Evolutionary conservation across 2,888 invertebrate species (phyloP), one percentile per base, ranked within the genome.

Genomic region (Acleris literana): DNA sequence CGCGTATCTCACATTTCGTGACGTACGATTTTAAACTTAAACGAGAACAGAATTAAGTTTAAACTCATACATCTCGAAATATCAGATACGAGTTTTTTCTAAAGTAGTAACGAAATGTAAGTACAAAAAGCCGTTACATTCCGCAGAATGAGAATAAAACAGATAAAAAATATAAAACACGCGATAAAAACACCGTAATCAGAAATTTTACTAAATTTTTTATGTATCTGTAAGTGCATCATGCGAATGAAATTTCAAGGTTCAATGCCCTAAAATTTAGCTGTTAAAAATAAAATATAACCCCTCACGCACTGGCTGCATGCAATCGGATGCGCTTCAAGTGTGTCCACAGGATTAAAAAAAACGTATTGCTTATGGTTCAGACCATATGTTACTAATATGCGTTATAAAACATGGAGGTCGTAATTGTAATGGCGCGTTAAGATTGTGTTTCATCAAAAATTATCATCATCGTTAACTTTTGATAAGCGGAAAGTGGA

Each of bases 241-340:
- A 70, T 69, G 63, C 60, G 16, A 49, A 58, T 60, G 59, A 63
- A 44, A 63, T 69, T 66, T 61, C 51, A 43, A 62, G 53, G 70
- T 72, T 72, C 69, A 69, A 63, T 49, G 65, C n/a, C 63, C 69
- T 55, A 59, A 65, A 61, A 61, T 68, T 70, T 68, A 63, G 55
- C 55, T 51, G 60, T 39, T 63, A 65, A 68, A 68, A 69, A 68
- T 53, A 52, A 60, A 57, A 58, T 33, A 55, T 39, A 59, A 33
- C 33, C 53, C 17, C 57, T 46, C 39, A 66, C 56, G 39, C 39
- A 39, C 52, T 51, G 63, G 52, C 57, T 48, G 57, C 56, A 51
- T 55, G 55, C 51, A 62, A 66, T 57, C 57, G 52, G 61, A 57
- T 46, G 57, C 46, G 55, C 39, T 55, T 39, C 9, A 33, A 33